A percentile compares a stretch with the other conserved stretches of the same genome.
Conservation (phyloP, 1,140 invertebrate species). For the Lepidostoma basale region DNA sequence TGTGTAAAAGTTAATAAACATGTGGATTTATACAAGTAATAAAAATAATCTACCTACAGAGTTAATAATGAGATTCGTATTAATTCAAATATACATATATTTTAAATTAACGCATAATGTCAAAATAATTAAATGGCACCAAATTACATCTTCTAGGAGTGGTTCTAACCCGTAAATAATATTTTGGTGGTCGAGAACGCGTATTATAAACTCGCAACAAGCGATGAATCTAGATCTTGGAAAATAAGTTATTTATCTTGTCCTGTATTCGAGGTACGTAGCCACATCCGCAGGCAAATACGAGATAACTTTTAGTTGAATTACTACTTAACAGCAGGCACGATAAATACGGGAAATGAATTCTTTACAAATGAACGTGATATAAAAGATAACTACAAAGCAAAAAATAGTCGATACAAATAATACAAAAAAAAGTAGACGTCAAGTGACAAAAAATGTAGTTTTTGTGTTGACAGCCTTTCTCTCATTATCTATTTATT, state of each 20-base stretch:
- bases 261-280: too few species aligned
- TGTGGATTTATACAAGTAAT: too few species aligned
- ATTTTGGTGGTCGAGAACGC: background rate
- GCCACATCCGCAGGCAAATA: background rate
- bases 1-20: too few species aligned
- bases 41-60: background rate
- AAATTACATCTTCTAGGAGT: background rate
- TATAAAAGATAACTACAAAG: background rate
- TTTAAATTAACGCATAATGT: background rate
- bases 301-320: background rate
- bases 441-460: slow-evolving; percentile 7
- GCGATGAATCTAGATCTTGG: slow-evolving; percentile 5
- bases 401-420: background rate
- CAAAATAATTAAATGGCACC: too few species aligned
- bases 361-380: background rate
- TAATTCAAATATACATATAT: background rate
- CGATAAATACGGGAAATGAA: too few species aligned
- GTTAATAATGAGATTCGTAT: background rate
- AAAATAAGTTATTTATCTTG: slow-evolving; percentile 8
- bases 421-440: background rate
- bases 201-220: background rate
- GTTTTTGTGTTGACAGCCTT: background rate
- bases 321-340: background rate
- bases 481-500: background rate
- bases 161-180: background rate